phyloP scores from a whole-genome alignment of 53 echinoderm and acorn worm species.

The Holothuria leucospilota region DNA sequence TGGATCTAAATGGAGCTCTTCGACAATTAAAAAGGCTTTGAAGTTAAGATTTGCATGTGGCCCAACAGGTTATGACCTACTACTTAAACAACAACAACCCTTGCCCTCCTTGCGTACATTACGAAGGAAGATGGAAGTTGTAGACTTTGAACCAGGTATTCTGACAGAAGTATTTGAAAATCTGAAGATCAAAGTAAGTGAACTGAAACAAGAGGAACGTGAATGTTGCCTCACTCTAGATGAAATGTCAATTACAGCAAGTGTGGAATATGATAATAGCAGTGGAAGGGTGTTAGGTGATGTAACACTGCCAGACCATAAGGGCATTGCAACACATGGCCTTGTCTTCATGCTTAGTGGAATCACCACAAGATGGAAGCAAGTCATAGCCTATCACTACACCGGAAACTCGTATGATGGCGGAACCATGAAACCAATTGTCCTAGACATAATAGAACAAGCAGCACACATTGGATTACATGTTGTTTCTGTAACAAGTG shows the following conservation, averaged over 20 bases:
- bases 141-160: constrained; percentile 61
- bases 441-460: constrained; percentile 2
- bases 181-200: constrained; percentile 37
- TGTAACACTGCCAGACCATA: constrained; percentile 45
- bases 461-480: constrained; percentile 37
- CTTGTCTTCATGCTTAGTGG: constrained; percentile 53
- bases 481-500: constrained; percentile 33
- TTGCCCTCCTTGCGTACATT: constrained; percentile 57
- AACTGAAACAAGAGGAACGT: constrained; percentile 55
- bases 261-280: constrained; percentile 69
- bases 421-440: constrained; percentile 18
- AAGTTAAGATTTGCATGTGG: constrained; percentile 50
- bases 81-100: constrained; percentile 41
- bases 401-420: constrained; percentile 24
- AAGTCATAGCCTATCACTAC: constrained; percentile 43
- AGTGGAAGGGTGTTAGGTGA: constrained; percentile 48
- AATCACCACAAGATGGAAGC: constrained; percentile 58
- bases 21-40: constrained; percentile 55
- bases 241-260: constrained; percentile 78
- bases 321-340: constrained; percentile 39
- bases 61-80: constrained; percentile 36
- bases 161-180: constrained; percentile 52
- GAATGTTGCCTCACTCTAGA: constrained; percentile 78
- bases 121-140: constrained; percentile 41
- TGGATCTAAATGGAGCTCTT: constrained; percentile 28